Percentiles rank a stretch among this genome's conserved stretches.
Conservation (phyloP, 1,140 invertebrate genomes). For the Galendromus occidentalis region DNA sequence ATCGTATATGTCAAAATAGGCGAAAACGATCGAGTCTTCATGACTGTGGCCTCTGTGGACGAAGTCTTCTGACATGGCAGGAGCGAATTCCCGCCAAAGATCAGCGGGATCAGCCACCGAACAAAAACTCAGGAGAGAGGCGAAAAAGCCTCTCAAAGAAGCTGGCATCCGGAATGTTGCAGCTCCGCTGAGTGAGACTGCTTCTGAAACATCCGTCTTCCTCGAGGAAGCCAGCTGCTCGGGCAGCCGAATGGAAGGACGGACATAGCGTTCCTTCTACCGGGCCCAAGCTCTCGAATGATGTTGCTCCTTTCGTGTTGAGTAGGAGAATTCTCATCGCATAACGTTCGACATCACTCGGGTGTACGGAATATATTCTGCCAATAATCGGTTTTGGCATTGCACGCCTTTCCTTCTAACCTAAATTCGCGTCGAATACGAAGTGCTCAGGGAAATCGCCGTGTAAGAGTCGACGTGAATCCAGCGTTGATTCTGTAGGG, state of each 20-base stretch:
- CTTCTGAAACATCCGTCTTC: background rate
- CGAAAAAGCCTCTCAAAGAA: too few species aligned
- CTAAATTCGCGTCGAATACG: background rate
- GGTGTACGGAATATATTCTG: slow-evolving; percentile 15
- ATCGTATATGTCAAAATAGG: too few species aligned
- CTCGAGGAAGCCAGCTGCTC: background rate
- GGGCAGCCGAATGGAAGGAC: background rate
- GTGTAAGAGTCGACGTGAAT: slow-evolving; percentile 18
- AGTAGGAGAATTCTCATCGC: slow-evolving; percentile 19
- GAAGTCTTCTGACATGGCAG: too few species aligned
- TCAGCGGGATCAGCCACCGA: too few species aligned
- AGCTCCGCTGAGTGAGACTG: background rate
- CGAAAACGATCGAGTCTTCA: too few species aligned
- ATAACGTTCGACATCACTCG: slow-evolving; percentile 18
- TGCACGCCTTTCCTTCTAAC: background rate
- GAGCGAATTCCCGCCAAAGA: too few species aligned
- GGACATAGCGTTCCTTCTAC: background rate
- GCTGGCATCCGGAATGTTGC: background rate
- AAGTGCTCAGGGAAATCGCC: slow-evolving; percentile 21
- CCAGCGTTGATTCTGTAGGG: slow-evolving; percentile 9
- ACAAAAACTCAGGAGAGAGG: too few species aligned
- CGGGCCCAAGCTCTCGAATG: slow-evolving; percentile 19
- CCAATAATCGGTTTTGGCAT: slow-evolving; percentile 15
- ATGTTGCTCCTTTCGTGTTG: slow-evolving; percentile 16
- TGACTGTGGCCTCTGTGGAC: too few species aligned